phyloP scores from a whole-genome alignment of 2,113 vertebrate genomes.

The Sula dactylatra region DNA sequence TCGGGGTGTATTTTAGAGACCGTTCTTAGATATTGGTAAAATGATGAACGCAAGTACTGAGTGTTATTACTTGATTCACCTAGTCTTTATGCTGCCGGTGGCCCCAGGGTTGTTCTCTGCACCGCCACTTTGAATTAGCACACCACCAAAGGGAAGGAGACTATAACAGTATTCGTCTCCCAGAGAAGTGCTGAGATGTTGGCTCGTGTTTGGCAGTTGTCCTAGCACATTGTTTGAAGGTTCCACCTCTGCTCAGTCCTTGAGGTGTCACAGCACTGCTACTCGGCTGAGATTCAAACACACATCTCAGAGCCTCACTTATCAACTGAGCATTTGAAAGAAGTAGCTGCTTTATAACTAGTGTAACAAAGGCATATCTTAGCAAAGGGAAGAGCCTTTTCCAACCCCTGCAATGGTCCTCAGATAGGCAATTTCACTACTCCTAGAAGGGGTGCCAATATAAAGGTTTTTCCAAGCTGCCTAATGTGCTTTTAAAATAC shows the following conservation, averaged over 20 bases:
- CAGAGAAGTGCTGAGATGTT: not conserved
- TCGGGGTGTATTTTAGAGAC: not conserved
- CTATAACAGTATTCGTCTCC: not conserved
- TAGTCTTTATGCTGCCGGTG: not conserved
- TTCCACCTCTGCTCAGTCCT: not conserved
- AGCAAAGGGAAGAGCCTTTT: not conserved
- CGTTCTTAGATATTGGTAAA: not conserved
- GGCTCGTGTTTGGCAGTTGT: not conserved
- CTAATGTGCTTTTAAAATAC: not conserved
- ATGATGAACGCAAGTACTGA: not conserved
- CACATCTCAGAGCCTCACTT: not conserved
- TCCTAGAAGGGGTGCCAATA: not conserved
- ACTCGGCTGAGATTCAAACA: not conserved
- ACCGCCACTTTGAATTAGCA: not conserved
- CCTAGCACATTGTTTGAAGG: not conserved
- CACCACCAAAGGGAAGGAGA: not conserved
- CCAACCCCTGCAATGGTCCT: not conserved
- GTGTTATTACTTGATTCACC: not conserved
- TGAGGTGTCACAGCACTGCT: not conserved
- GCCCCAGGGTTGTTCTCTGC: not conserved
- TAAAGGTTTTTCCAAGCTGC: not conserved
- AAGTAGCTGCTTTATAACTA: not conserved
- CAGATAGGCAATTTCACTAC: not conserved
- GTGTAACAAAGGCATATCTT: not conserved
- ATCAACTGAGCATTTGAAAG: not conserved